phyloP scores from a whole-genome alignment of 2,113 vertebrate genomes.

The Mixornis gularis region DNA sequence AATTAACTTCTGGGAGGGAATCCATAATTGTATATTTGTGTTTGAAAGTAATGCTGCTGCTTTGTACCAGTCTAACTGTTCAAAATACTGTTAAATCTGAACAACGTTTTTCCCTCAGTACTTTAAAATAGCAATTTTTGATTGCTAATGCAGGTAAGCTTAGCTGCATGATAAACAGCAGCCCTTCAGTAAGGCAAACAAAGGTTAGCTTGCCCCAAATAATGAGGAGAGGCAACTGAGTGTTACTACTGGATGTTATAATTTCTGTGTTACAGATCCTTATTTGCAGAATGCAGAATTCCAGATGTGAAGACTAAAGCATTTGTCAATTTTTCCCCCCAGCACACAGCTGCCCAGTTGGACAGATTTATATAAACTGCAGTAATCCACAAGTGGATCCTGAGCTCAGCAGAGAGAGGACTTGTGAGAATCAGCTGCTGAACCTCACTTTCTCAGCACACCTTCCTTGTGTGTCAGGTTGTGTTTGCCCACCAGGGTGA shows the following conservation, averaged over 20 bases:
- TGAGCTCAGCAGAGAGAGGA: slow-evolving; percentile 76
- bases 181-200: not conserved
- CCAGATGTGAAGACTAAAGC: not conserved
- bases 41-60: not conserved
- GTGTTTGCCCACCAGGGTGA: slow-evolving; percentile 86
- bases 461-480: slow-evolving; percentile 87
- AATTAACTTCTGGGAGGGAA: not conserved
- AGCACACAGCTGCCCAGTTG: slow-evolving; percentile 79
- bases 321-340: not conserved
- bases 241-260: not conserved
- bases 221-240: not conserved
- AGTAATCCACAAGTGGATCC: slow-evolving; percentile 60
- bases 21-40: not conserved
- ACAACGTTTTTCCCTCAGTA: not conserved
- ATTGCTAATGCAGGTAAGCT: not conserved
- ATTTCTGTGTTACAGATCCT: not conserved
- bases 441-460: slow-evolving; percentile 83
- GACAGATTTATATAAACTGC: slow-evolving; percentile 88
- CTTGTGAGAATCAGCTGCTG: slow-evolving; percentile 90
- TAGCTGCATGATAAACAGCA: not conserved
- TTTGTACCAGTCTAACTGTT: not conserved
- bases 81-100: not conserved
- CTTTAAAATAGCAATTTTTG: not conserved
- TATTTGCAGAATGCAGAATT: not conserved
- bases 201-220: not conserved